phyloP scores from a whole-genome alignment of 2,797 vertebrate genomes.

The Sciaenops ocellatus region DNA sequence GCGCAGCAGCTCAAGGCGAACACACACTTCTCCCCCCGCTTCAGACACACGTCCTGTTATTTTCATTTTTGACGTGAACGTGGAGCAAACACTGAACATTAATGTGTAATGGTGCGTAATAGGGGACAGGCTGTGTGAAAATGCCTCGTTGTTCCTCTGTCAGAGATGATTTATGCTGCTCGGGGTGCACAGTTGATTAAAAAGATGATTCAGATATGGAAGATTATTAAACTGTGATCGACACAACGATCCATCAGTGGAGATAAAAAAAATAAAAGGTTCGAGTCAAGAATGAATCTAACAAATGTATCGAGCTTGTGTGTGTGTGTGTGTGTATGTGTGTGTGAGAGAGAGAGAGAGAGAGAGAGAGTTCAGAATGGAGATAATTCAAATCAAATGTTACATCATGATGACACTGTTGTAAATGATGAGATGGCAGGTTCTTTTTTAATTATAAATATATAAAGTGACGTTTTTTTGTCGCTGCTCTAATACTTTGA shows the following conservation, averaged over 20 bases:
- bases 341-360: neutral
- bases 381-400: neutral
- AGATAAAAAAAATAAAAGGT: neutral
- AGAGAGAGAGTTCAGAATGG: neutral
- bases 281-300: neutral
- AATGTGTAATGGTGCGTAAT: conserved; percentile 45
- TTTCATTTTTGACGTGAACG: conserved; percentile 20
- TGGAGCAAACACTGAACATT: conserved; percentile 10
- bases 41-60: neutral
- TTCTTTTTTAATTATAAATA: neutral
- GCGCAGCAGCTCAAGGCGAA: conserved; percentile 12
- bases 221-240: conserved; percentile 24
- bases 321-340: neutral
- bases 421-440: neutral
- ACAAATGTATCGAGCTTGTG: neutral
- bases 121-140: conserved; percentile 6
- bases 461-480: neutral
- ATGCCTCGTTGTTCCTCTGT: conserved; percentile 7
- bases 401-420: too few relatives aligned
- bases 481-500: neutral
- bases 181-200: neutral
- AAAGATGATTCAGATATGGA: conserved; percentile 20
- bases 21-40: neutral
- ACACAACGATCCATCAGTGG: neutral
- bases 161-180: conserved; percentile 20